Evolutionary conservation across 2,888 invertebrate species (phyloP).

Genomic region (Euspilapteryx auroguttella): DNA sequence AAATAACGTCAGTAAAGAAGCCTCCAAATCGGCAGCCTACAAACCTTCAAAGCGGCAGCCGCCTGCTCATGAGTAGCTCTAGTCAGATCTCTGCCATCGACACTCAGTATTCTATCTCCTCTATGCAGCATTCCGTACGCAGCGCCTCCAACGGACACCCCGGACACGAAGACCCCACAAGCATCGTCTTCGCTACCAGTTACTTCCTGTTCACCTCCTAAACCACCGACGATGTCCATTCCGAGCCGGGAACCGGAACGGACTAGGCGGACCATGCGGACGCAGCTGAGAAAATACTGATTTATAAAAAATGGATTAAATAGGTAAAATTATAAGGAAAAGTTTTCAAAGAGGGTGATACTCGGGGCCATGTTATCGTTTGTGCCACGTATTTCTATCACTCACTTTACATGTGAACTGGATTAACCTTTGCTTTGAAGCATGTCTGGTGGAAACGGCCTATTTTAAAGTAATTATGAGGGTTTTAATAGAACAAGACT

Average conservation of each 20-base stretch:
- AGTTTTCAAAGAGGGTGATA: not conserved
- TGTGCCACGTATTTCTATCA: no score
- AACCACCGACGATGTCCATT: slow-evolving; percentile 54
- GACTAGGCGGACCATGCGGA: slow-evolving; percentile 48
- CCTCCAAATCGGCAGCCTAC: no score
- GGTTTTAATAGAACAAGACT: no score
- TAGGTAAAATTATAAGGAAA: not conserved
- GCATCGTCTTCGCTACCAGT: slow-evolving; percentile 31
- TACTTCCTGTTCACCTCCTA: slow-evolving; percentile 38
- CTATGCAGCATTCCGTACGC: slow-evolving; percentile 61
- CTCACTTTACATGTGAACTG: no score
- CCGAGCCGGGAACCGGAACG: slow-evolving; percentile 51
- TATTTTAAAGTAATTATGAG: no score
- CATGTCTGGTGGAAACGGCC: no score
- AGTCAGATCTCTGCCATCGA: slow-evolving; percentile 72
- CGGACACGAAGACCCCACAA: slow-evolving; percentile 52
- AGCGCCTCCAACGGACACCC: slow-evolving; percentile 40
- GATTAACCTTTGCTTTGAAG: no score
- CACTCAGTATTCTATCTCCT: slow-evolving; percentile 74
- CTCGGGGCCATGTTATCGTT: no score
- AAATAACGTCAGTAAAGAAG: no score
- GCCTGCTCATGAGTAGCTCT: slow-evolving; percentile 79
- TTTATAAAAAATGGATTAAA: not conserved
- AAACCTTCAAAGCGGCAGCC: slow-evolving; percentile 65
- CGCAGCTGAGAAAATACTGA: slow-evolving; percentile 23